Percentiles rank a stretch among this genome's conserved stretches.
phyloP scores from a whole-genome alignment of 92 coral and sea anemone species.

The Ricordea florida region DNA sequence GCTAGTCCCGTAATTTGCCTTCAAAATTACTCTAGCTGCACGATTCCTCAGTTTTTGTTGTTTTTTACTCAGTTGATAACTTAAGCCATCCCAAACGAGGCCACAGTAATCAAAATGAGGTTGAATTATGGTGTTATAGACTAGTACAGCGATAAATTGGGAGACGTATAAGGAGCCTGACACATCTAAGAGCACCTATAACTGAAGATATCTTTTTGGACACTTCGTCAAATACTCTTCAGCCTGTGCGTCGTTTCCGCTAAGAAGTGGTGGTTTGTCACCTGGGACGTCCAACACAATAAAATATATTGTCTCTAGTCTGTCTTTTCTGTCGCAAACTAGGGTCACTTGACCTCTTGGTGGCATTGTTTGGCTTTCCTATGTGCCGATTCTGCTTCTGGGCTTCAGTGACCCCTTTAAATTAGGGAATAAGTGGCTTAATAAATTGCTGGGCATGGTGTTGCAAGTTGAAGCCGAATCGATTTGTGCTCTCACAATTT shows the following conservation, averaged over 20 bases:
- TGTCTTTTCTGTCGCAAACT: constrained; percentile 40
- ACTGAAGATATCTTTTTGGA: no score
- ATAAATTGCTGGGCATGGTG: constrained; percentile 18
- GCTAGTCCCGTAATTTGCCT: no score
- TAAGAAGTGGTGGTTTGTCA: constrained; percentile 39
- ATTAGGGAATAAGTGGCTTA: constrained; percentile 39
- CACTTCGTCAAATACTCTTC: constrained; percentile 30
- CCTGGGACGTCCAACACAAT: constrained; percentile 37
- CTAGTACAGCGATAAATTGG: no score
- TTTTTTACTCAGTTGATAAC: no score
- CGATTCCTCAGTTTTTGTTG: no score
- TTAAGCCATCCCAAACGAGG: no score
- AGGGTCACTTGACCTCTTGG: constrained; percentile 33
- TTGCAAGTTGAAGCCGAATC: constrained; percentile 65
- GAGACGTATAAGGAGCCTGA: no score
- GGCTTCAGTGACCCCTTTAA: constrained; percentile 14
- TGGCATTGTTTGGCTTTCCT: constrained; percentile 36
- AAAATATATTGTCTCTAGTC: constrained; percentile 23
- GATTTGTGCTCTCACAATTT: constrained; percentile 44
- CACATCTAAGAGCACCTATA: no score
- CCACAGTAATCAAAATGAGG: no score
- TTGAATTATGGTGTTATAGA: no score
- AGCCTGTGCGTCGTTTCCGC: constrained; percentile 42
- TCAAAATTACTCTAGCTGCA: no score
- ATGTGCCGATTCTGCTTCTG: constrained; percentile 34